A percentile compares a stretch with the other conserved stretches of the same genome.
Evolutionary conservation across 2,113 vertebrate genomes (phyloP).

Genomic region (Crocuta crocuta): DNA sequence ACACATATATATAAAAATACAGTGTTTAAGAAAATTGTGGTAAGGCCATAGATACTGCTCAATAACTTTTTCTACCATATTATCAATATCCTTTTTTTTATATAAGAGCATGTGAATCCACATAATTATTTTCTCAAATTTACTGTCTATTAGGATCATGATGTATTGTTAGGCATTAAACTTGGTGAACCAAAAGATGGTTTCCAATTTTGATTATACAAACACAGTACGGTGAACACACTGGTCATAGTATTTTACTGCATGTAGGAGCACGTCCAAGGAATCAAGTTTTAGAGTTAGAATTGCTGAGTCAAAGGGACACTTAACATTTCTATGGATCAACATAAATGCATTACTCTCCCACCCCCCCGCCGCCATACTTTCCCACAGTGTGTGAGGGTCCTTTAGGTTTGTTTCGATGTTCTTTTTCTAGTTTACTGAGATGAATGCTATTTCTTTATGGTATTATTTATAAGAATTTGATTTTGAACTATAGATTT

Average conservation of each 20-base stretch:
- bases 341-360: not conserved
- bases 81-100: not conserved
- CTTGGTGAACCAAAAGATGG: not conserved
- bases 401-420: not conserved
- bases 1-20: not conserved
- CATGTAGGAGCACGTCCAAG: not conserved
- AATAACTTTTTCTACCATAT: not conserved
- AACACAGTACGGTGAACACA: not conserved
- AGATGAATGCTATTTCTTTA: not conserved
- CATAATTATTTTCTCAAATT: not conserved
- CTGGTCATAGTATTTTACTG: not conserved
- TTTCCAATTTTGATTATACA: not conserved
- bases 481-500: not conserved
- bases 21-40: not conserved
- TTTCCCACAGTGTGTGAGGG: not conserved
- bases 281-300: not conserved
- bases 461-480: not conserved
- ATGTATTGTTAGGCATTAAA: not conserved
- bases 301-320: not conserved
- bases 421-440: not conserved
- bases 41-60: not conserved
- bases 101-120: not conserved
- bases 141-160: not conserved
- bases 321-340: not conserved
- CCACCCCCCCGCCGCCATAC: not conserved